Percentiles rank a stretch among this genome's conserved stretches.
Conservation (phyloP, 2,888 invertebrate species). For the Palloptera scutellata region DNA sequence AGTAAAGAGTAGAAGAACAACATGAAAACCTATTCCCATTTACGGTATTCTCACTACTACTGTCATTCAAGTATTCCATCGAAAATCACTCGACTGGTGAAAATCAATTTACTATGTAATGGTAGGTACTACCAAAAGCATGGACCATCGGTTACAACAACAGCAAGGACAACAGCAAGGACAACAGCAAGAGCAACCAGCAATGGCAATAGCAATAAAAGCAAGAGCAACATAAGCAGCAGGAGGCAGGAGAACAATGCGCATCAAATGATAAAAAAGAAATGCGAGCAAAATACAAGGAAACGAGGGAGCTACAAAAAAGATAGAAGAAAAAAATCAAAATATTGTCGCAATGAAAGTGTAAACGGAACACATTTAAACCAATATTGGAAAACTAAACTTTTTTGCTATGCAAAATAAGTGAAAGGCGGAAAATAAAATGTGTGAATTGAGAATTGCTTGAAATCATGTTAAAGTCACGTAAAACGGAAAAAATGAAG, state of each 20-base stretch:
- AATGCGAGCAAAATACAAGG: neutral
- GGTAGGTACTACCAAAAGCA: neutral
- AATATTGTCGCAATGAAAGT: conserved; percentile 2
- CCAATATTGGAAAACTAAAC: neutral
- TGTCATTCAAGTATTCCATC: conserved; percentile 8
- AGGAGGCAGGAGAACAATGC: conserved; percentile 12
- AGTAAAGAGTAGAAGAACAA: neutral
- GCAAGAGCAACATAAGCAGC: neutral
- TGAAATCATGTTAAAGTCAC: conserved; percentile 17
- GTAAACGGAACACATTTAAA: conserved; percentile 3
- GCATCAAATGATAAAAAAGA: neutral
- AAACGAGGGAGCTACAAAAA: neutral
- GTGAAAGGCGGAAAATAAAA: neutral
- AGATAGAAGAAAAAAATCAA: neutral
- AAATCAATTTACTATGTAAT: conserved; percentile 16
- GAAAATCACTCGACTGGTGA: conserved; percentile 23
- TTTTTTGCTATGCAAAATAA: too few relatives aligned
- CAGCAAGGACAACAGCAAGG: neutral
- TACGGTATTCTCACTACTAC: neutral
- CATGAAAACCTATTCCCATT: neutral
- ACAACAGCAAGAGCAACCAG: neutral
- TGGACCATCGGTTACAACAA: neutral
- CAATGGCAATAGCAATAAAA: neutral
- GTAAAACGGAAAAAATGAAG: conserved; percentile 9
- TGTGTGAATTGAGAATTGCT: neutral